A percentile compares a stretch with the other conserved stretches of the same genome.
phyloP scores from a whole-genome alignment of 2,113 vertebrate species.

The Chroicocephalus ridibundus region DNA sequence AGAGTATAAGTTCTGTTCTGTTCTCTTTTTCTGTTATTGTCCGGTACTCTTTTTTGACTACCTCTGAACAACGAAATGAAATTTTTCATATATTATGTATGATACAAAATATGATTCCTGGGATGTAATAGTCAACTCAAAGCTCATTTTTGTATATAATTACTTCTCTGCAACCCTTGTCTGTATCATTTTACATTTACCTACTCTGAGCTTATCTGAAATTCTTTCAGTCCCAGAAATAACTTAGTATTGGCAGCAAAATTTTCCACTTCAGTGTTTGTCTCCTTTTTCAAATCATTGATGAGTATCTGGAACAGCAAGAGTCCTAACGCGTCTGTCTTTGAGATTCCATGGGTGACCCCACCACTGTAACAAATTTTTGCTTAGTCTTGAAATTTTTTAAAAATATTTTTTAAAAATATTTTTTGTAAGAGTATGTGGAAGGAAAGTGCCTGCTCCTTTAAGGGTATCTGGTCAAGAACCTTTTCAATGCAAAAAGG shows the following conservation, averaged over 20 bases:
- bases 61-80: not conserved
- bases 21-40: not conserved
- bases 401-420: not conserved
- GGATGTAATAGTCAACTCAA: not conserved
- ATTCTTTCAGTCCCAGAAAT: not conserved
- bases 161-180: not conserved
- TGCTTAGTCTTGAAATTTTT: not conserved
- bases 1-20: not conserved
- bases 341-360: not conserved
- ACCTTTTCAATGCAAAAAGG: not conserved
- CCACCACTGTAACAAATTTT: not conserved
- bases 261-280: not conserved
- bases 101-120: not conserved
- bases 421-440: not conserved
- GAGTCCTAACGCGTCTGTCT: not conserved
- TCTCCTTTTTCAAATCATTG: not conserved
- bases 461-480: not conserved
- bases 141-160: not conserved
- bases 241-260: not conserved
- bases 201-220: not conserved
- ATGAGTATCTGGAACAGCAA: not conserved
- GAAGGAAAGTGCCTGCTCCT: not conserved
- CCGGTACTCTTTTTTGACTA: not conserved
- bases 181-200: not conserved
- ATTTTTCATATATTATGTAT: not conserved